Evolutionary conservation across 2,888 invertebrate species (phyloP), one percentile per base, ranked within the genome.

Genomic region (Alloplasta piceator): DNA sequence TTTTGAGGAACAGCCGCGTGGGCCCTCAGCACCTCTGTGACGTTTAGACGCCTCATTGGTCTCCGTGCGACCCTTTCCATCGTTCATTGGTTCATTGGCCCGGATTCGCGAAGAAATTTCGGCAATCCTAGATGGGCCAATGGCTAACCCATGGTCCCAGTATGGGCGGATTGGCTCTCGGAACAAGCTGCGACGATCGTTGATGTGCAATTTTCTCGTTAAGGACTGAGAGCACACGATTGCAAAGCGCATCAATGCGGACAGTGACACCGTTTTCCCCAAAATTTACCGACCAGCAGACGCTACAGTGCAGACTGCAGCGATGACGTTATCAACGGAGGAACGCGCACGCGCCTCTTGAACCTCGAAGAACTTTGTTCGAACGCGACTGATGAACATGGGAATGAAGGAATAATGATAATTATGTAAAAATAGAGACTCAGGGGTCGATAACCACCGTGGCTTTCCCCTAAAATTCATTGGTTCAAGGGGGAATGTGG

Each of bases 1-100:
- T 92, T 91, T 91, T 90, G 91, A 92, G 91, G 90, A 92, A 92
- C 91, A 91, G 91, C 91, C 91, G 91, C 90, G 88, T 89, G 90
- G 91, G 88, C 91, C 90, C 90, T 89, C 90, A 91, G 90, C 90
- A 88, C 87, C 87, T 88, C 88, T 86, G 87, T 89, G 87, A 87
- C 88, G 89, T 89, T 84, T 86, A 83, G 86, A 85, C 88, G 87
- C 82, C 87, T 88, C 86, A 91, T 90, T 91, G 91, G 91, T 86
- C 89, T 89, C 86, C 83, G 83, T 82, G 78, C 86, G 86, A 86
- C 89, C 90, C 89, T 90, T 91, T 91, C 87, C 90, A 87, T 87
- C 87, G 87, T 86, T 87, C 86, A 89, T 89, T 87, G 87, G 88
- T 87, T 88, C 87, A 88, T 87, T 86, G 85, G 84, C 85, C 84